phyloP scores from a whole-genome alignment of 2,888 invertebrate genomes.

The Trissonchulus latispiculum region DNA sequence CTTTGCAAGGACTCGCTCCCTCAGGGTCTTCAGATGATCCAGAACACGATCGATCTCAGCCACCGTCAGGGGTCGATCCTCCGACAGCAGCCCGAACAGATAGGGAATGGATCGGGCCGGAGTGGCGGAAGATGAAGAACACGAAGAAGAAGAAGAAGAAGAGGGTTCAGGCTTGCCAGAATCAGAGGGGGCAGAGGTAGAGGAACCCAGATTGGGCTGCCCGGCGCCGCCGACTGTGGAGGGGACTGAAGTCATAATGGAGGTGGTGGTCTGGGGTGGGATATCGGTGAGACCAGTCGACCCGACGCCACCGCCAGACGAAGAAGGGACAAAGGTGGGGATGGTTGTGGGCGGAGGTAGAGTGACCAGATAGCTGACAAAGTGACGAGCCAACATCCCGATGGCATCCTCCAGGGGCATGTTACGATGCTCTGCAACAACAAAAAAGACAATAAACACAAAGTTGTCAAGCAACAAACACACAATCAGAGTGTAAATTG shows the following conservation, averaged over 20 bases:
- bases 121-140: conserved; percentile 23
- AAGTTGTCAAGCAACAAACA: no score
- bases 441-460: no score
- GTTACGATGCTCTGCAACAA: conserved; percentile 80
- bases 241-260: background rate
- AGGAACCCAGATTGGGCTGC: no score
- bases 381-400: conserved; percentile 56
- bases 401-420: conserved; percentile 88
- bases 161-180: background rate
- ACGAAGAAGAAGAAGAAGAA: conserved; percentile 37
- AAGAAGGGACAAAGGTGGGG: no score
- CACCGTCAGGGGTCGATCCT: conserved; percentile 56
- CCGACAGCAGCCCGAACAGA: conserved; percentile 56
- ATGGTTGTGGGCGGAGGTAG: no score
- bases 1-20: no score
- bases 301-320: no score
- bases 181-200: background rate
- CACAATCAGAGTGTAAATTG: no score
- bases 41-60: conserved; percentile 43
- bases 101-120: conserved; percentile 58
- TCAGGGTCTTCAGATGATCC: no score
- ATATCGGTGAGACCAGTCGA: background rate
- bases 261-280: background rate
- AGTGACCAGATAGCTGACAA: conserved; percentile 43
- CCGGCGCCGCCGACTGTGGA: background rate